Evolutionary conservation across 2,113 vertebrate genomes (phyloP), one percentile per base, ranked within the genome.

Genomic region (Brachypodius melanocephalos): DNA sequence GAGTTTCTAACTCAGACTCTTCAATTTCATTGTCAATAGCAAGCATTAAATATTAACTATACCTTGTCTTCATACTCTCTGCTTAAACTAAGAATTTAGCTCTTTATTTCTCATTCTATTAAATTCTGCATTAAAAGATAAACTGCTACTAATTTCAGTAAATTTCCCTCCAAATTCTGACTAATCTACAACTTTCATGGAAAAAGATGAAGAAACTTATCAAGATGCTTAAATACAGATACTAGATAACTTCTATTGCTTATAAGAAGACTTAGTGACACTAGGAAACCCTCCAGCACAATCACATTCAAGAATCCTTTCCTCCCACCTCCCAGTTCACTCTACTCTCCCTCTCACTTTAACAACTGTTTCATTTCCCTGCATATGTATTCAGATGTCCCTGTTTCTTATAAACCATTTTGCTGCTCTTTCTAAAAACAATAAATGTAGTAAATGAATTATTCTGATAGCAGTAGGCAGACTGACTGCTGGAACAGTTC

Each of bases 371-470:
- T 51, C 19, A 51, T 52, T 88, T 58, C 62, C 36, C 8, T 63
- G 24, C 18, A 86, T 43, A 84, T 14, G 43, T n/a, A 49, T 29
- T 86, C 54, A 76, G 71, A 81, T 48, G 52, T 11, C 10, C 15
- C 34, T n/a, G 21, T 85, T 93, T 69, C 76, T 82, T 54, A n/a
- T 29, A 42, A 83, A 79, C 6, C 57, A 82, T 28, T 88, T 85
- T 26, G 20, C 80, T 88, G 31, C 58, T 67, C 58, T 84, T 89
- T 86, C 45, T 63, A 78, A 93, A 96, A 96, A 10, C 19, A 85
- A 58, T 78, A 93, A 75, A 87, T n/a, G 11, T 21, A 88, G 65
- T 45, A 72, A 95, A 69, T 61, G 62, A 96, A 77, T 85, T 78
- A 31, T 52, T 93, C 79, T 78, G 68, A 91, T 91, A 61, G 75